Base-by-base conservation (phyloP, 2,888 invertebrate genomes). In the Volucella inflata region DNA sequence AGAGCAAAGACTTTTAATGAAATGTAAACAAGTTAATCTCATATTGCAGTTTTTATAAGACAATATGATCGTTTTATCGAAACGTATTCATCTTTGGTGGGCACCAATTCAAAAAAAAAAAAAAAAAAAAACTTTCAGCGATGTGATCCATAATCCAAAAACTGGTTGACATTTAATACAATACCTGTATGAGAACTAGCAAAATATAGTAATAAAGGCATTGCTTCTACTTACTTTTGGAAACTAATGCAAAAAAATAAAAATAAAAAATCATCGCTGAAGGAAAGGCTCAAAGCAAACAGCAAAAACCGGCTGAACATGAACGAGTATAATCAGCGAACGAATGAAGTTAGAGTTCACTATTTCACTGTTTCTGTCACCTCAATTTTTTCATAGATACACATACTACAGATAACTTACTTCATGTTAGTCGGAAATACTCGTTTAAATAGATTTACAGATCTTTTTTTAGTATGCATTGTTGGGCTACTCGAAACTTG, bases 151-250 rank as follows among this genome's bases (percentile, higher is more conserved):
- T 12, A 44, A 57, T 59, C 36, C 48, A 11, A 46, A 78, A 83
- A 68, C 83, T 78, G 62, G 78, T 83, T 83, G 78, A 74, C 83
- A 74, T 83, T 74, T 74, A 51, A 82, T 72, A 68, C 72, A 68
- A n/a, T 53, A n/a, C 42, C 67, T 42, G 55, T 67, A 72, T 30
- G 6, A 30, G 44, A 50, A 50, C 44, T 67, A 57, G 72, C 62
- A 83, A 64, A 44, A 30, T 44, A 57, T 62, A n/a, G n/a, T 51
- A 16, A 55, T 6, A 55, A 42, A 67, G 21, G 44, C 38, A 67
- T n/a, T 62, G 17, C 55, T 68, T 70, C 64, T 44, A 70, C 64
- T 70, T n/a, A 53, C 51, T 17, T 71, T 55, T 21, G 44, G 17
- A 6, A 38, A 40, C 65, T 51, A 60, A 67, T 65, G 72, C 65